Evolutionary conservation across 2,113 vertebrate species (phyloP).

Genomic region (Pterocles burchelli): DNA sequence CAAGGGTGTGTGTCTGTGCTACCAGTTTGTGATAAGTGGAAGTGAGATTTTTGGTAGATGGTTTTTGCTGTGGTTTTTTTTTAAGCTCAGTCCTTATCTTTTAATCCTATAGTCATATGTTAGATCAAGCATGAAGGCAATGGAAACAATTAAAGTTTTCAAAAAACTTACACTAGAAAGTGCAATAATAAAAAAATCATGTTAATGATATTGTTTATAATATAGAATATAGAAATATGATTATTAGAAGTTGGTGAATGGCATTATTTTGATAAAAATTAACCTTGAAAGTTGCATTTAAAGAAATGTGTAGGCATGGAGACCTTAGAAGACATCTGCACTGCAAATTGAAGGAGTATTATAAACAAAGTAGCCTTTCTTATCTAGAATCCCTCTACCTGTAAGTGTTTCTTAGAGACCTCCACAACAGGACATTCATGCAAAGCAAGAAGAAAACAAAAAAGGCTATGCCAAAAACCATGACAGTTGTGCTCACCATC

Average conservation of each 20-base stretch:
- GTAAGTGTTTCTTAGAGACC: neutral
- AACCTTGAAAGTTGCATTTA: neutral
- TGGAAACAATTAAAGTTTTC: neutral
- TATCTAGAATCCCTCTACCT: neutral
- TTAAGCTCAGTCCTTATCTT: neutral
- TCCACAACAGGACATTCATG: neutral
- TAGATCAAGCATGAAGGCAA: neutral
- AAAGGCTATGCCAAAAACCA: neutral
- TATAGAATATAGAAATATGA: no score
- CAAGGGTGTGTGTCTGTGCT: neutral
- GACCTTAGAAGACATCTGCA: neutral
- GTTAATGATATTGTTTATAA: neutral
- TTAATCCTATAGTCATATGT: neutral
- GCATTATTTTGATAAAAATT: neutral
- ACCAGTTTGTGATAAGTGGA: neutral
- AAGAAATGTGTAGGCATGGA: neutral
- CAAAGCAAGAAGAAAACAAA: neutral
- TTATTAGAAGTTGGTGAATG: neutral
- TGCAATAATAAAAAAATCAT: neutral
- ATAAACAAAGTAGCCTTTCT: neutral
- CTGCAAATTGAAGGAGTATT: neutral
- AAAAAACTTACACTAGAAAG: neutral
- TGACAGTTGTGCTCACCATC: neutral
- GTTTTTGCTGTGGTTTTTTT: neutral
- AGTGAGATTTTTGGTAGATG: neutral